phyloP scores from a whole-genome alignment of 2,888 invertebrate genomes.

The Aelia acuminata region DNA sequence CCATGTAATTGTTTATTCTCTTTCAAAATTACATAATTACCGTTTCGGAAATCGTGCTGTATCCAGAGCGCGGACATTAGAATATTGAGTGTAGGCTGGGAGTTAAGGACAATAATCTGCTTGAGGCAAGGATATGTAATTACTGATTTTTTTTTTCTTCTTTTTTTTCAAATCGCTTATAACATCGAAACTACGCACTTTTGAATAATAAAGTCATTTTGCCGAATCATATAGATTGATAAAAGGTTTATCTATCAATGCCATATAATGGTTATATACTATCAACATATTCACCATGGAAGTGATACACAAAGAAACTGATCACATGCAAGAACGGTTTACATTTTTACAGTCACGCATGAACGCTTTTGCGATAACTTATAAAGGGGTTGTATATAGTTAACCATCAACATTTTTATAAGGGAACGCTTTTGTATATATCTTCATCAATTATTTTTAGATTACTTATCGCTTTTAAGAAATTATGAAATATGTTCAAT shows the following conservation, averaged over 20 bases:
- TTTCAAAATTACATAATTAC: not conserved
- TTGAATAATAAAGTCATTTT: not conserved
- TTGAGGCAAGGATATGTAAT: not conserved
- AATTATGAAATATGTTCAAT: no score
- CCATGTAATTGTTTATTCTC: not conserved
- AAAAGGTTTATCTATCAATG: not conserved
- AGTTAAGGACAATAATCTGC: not conserved
- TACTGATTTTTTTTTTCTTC: not conserved
- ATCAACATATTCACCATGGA: not conserved
- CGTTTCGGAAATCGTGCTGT: not conserved
- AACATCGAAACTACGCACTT: not conserved
- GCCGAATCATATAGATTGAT: not conserved
- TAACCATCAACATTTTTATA: no score
- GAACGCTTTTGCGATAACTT: no score
- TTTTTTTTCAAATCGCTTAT: no score
- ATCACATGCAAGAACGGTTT: no score
- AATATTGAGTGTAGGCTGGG: not conserved
- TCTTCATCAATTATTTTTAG: no score
- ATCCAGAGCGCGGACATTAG: not conserved
- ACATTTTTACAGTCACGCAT: no score
- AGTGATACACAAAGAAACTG: no score
- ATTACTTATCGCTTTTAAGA: no score
- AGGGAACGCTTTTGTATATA: no score
- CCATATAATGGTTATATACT: not conserved
- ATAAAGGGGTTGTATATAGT: no score